Conservation (phyloP, 2,888 invertebrate species). For the Pollenia amentaria region DNA sequence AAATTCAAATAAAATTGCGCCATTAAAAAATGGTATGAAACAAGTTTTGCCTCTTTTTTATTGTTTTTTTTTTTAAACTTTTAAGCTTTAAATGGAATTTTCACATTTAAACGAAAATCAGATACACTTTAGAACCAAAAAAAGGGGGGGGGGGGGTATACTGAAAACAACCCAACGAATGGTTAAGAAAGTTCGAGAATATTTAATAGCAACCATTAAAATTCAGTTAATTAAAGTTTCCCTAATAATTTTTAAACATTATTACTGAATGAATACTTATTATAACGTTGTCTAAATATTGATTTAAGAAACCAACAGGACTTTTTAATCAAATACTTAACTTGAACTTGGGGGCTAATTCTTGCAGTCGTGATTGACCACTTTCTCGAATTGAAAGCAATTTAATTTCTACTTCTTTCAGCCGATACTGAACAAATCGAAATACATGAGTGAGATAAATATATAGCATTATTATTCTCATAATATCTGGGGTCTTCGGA, state of each 20-base stretch:
- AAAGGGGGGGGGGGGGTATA: not conserved
- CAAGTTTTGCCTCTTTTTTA: not conserved
- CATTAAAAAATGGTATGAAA: not conserved
- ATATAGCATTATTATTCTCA: too few species aligned
- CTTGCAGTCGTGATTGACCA: too few species aligned
- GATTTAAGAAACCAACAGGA: too few species aligned
- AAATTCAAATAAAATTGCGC: slow-evolving; percentile 23
- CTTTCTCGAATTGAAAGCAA: too few species aligned
- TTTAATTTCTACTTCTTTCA: too few species aligned
- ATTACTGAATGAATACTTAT: not conserved
- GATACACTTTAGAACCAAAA: slow-evolving; percentile 6
- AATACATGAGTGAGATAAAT: too few species aligned
- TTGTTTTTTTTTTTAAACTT: not conserved
- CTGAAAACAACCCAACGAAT: not conserved
- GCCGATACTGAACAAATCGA: too few species aligned
- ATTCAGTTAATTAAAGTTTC: slow-evolving; percentile 6
- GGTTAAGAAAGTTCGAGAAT: not conserved
- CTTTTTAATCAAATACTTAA: too few species aligned
- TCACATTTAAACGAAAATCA: slow-evolving; percentile 6
- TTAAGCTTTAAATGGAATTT: slow-evolving; percentile 32
- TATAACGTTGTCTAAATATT: not conserved
- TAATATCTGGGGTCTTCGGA: too few species aligned
- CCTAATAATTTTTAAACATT: slow-evolving; percentile 17
- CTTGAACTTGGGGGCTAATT: too few species aligned
- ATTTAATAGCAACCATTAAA: not conserved